Evolutionary conservation across 1,140 invertebrate genomes (phyloP), one percentile per base, ranked within the genome.

Genomic region (Bombyx mandarina): DNA sequence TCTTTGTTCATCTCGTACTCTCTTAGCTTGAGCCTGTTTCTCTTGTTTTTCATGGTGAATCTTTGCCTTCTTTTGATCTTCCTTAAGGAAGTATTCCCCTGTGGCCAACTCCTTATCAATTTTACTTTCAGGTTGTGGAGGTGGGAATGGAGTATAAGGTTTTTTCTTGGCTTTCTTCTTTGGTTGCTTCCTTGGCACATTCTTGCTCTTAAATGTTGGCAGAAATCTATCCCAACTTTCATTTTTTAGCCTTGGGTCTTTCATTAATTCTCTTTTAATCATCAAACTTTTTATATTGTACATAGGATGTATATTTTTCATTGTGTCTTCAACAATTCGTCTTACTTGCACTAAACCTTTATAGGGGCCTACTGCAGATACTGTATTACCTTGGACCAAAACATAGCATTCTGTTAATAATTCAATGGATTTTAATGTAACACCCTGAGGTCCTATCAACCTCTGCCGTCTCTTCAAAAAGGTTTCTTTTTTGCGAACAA

Each of bases 291-390:
- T 99, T 0, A 99, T 98, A 75, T 99, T 99, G 78, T 99, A 99
- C 77, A 99, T 98, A n/a, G 98, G 98, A 90, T 99, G 98, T 60
- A 99, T 93, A 82, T 99, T 99, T 75, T 97, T 97, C 97, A 99
- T 99, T 3, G 97, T 98, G 71, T 99, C 98, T 77, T 96, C 93
- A 6, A 97, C 96, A 71, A 99, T 96, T 75, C 94, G 92, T 62
- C 97, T 88, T 0, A 98, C 96, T 83, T 99, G 96, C 69, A 95
- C 93, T 6, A 99, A 84, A 9, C 98, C 98, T 89, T 94, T 96
- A 75, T 98, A 96, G 26, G 98, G 97, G 0, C 99, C 99, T 10
- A 99, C 88, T 3, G 96, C 95, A 12, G 98, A 91, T 1, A 99
- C 99, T n/a, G 99, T 99, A 72, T 97, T 96, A 3, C 99, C 99